Percentiles rank a stretch among this genome's conserved stretches.
phyloP scores from a whole-genome alignment of 1,140 invertebrate species.

The Coptotermes formosanus region DNA sequence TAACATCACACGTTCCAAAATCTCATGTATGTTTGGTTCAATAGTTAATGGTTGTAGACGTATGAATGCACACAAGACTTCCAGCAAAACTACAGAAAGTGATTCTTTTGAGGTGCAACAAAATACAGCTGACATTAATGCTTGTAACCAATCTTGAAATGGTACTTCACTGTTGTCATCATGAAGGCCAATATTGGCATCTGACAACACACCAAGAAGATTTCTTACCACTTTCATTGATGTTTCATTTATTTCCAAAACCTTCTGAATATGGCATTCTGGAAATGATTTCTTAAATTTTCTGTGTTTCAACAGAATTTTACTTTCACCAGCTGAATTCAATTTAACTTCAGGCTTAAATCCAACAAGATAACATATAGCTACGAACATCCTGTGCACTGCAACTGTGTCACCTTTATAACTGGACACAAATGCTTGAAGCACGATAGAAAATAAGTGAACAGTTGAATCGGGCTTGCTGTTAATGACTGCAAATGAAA shows the following conservation, averaged over 20 bases:
- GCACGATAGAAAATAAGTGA: not conserved
- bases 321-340: not conserved
- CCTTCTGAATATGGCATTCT: not conserved
- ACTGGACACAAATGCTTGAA: constrained; percentile 9
- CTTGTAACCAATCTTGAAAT: not conserved
- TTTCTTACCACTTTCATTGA: not conserved
- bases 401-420: not conserved
- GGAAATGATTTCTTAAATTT: not conserved
- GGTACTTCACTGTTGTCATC: not conserved
- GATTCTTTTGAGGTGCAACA: not conserved
- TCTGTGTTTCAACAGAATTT: not conserved
- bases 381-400: not conserved
- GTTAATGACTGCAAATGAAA: not conserved
- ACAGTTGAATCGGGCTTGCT: not conserved
- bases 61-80: not conserved
- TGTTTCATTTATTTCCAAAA: not conserved
- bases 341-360: constrained; percentile 10
- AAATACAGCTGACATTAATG: not conserved
- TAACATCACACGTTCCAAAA: not conserved
- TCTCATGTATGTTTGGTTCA: not conserved
- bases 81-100: not conserved
- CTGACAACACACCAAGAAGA: not conserved
- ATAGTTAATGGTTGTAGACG: not conserved
- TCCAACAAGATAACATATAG: constrained; percentile 1
- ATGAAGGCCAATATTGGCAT: not conserved